Conservation (phyloP, 2,888 invertebrate species). For the Brachyptera risi region DNA sequence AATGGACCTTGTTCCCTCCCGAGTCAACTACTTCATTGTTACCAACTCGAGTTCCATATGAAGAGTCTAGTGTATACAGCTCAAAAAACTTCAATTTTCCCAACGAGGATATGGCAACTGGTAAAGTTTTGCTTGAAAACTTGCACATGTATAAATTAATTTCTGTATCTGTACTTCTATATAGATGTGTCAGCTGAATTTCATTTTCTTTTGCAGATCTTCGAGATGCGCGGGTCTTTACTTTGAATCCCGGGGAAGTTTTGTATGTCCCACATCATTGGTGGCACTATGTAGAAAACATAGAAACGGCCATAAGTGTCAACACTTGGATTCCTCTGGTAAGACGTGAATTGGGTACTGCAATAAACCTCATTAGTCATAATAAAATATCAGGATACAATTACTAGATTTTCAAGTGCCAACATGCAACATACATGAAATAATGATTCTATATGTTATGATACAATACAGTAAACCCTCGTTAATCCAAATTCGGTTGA, state of each 20-base stretch:
- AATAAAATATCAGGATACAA: too few species aligned
- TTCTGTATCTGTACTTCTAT: not conserved
- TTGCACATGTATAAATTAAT: too few species aligned
- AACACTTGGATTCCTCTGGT: constrained; percentile 77
- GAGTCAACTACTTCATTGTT: constrained; percentile 59
- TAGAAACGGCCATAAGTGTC: constrained; percentile 53
- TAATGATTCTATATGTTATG: too few species aligned
- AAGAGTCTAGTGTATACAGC: constrained; percentile 93
- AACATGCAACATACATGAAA: too few species aligned
- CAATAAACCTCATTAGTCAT: too few species aligned
- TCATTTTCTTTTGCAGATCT: constrained; percentile 23
- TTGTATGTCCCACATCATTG: constrained; percentile 85
- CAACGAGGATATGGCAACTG: constrained; percentile 16
- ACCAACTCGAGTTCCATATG: constrained; percentile 87
- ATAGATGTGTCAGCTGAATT: not conserved
- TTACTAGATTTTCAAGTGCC: too few species aligned
- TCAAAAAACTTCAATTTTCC: constrained; percentile 75
- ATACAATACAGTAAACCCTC: too few species aligned
- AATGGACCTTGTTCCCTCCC: constrained; percentile 90
- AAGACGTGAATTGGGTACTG: too few species aligned
- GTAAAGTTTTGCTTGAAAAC: too few species aligned
- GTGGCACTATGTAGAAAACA: constrained; percentile 93
- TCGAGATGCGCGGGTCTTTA: constrained; percentile 51
- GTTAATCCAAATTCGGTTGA: too few species aligned
- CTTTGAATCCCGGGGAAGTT: constrained; percentile 78